Base-by-base conservation (phyloP, 53 echinoderm and acorn worm genomes). In the Echinometra lucunter region DNA sequence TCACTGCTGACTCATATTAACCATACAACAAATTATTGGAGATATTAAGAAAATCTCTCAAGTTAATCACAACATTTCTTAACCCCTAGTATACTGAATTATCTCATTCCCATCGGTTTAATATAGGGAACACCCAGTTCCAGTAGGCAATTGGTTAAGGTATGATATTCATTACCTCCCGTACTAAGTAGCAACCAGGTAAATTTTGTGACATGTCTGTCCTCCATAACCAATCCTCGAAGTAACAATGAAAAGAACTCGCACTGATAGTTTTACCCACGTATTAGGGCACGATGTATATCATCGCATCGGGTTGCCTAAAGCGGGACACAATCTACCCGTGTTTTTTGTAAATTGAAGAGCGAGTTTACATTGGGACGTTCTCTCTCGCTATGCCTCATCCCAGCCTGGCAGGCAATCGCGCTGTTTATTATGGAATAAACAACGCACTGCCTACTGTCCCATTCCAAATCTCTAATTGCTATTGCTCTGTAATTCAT, bases 401-500 rank as follows among this genome's bases (percentile, higher is more conserved):
- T 32, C 38, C 70, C 23, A 45, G n/a, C 55, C 53, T 72, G 74
- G 44, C 72, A 70, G 16, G 45, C 92, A 92, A 92, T 92, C 92
- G 23, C 12, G 49, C 18, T 92, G 92, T 92, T 70, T 92, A 92
- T 92, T 45, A 57, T 57, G 92, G 57, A 42, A 72, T 92, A 92
- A 92, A 92, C 92, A 92, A 45, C 42, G 17, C 53, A 27, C 92
- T 69, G 66, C 42, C 27, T 45, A 40, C 67, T 66, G 35, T 56
- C 67, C 42, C 91, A 66, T 23, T 44, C 45, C 91, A 90, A 90
- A 92, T 92, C 92, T 92, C 57, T 92, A 92, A 92, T 67, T 92
- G 92, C 42, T 92, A 92, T 92, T 92, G 57, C 92, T 45, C 92
- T 72, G 92, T 92, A 92, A 92, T 92, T 92, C 92, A 92, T 90